Evolutionary conservation across 2,888 invertebrate genomes (phyloP), one percentile per base, ranked within the genome.

Genomic region (Folsomia candida): DNA sequence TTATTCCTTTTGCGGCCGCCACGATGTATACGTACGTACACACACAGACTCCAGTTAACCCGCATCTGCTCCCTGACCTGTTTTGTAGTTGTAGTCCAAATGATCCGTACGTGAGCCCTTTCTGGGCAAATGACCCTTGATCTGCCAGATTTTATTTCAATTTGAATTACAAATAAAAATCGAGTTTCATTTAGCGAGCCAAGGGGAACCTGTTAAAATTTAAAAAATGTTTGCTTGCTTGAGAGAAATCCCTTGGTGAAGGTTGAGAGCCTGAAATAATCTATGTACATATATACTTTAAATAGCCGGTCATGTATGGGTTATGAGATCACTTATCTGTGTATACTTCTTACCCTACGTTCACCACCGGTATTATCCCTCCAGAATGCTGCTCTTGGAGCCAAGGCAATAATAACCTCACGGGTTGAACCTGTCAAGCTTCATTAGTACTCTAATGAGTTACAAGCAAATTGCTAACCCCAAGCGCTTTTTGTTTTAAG

Each of bases 391-490:
- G 20, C 28, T 62, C 28, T 28, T 62, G 62, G 62, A 62, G 62
- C 62, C 62, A 28, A 62, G 62, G 26, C 62, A 62, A 62, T 62
- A 28, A 28, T 66, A 37, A 37, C 61, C 70, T 57, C 70, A 75
- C 72, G 70, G 75, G 75, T 70, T 73, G 73, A 71, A 72, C 75
- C 78, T 78, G 78, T 78, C 78, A 78, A 71, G 76, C 73, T 76
- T 78, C 78, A 78, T 78, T 76, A 78, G 78, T 65, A 65, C 14
- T 54, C 69, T 74, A 78, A 76, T 78, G 78, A 74, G 74, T 76
- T 73, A 76, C 73, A 71, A 70, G 72, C 68, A 62, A n/a, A n/a
- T n/a, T n/a, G n/a, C n/a, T n/a, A n/a, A n/a, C n/a, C n/a, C n/a
- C n/a, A n/a, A n/a, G n/a, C n/a, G n/a, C n/a, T n/a, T n/a, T n/a